Evolutionary conservation across 2,113 vertebrate species (phyloP).

Genomic region (Cariama cristata): DNA sequence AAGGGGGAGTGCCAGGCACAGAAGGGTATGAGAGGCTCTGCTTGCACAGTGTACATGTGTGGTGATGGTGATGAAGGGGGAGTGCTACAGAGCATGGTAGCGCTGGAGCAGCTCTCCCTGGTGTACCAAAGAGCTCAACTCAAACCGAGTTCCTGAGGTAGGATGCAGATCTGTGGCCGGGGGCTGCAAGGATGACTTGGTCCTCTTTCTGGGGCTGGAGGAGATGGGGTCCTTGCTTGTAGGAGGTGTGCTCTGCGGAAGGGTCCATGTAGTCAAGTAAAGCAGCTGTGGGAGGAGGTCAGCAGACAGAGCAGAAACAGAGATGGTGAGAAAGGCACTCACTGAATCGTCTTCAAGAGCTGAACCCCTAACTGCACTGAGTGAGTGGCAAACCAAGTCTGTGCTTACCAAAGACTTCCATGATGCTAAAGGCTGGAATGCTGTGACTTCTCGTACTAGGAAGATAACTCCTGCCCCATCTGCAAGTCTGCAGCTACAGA

Average conservation of each 20-base stretch:
- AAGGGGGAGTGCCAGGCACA: too few species aligned
- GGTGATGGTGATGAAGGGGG: background rate
- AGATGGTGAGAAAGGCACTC: background rate
- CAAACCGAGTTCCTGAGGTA: background rate
- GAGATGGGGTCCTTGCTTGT: background rate
- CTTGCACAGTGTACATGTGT: background rate
- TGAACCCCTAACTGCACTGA: background rate
- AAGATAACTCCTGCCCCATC: background rate
- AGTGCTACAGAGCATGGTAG: background rate
- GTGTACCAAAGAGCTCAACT: background rate
- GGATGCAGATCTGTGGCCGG: background rate
- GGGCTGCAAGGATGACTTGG: background rate
- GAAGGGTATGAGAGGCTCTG: background rate
- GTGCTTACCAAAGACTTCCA: background rate
- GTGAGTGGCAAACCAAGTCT: background rate
- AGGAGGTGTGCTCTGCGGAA: background rate
- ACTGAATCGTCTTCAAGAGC: background rate
- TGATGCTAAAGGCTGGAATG: background rate
- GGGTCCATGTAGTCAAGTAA: background rate
- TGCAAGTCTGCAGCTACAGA: background rate
- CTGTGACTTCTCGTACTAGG: background rate
- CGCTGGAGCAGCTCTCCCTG: background rate
- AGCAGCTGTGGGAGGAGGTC: background rate
- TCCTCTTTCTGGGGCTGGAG: accelerated
- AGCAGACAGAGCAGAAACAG: background rate